These are phyloP conservation scores for Phyllostomus hastatus DNA, from an alignment of 2,113 vertebrate genomes.

Conservation along the genomic window DNA sequence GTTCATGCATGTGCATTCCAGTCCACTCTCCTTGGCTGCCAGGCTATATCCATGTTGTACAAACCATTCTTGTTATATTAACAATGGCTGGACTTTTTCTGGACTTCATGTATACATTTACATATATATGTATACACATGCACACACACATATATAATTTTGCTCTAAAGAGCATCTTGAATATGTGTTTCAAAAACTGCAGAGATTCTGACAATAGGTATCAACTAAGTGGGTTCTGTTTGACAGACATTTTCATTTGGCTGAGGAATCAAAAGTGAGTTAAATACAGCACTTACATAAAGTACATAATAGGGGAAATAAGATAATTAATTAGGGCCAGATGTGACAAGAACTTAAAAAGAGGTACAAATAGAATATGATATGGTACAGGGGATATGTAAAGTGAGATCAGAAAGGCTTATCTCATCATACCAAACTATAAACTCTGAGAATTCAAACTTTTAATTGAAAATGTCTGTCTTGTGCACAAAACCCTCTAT, in stretches of 20 bases:
- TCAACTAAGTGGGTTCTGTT: neutral
- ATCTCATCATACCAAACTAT: neutral
- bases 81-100: no score
- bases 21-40: no score
- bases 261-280: neutral
- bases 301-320: neutral
- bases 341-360: neutral
- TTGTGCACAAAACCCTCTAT: neutral
- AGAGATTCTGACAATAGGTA: neutral
- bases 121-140: no score
- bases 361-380: neutral
- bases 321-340: neutral
- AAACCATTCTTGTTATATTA: no score
- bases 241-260: neutral
- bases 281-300: neutral
- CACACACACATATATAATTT: no score
- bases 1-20: no score
- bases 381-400: neutral
- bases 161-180: neutral
- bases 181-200: neutral
- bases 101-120: no score
- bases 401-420: neutral
- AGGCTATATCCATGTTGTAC: no score
- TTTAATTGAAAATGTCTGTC: neutral
- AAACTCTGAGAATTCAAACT: neutral